These are phyloP conservation scores for Melinaea marsaeus DNA, from an alignment of 2,888 invertebrate species.

Conservation along the genomic window DNA sequence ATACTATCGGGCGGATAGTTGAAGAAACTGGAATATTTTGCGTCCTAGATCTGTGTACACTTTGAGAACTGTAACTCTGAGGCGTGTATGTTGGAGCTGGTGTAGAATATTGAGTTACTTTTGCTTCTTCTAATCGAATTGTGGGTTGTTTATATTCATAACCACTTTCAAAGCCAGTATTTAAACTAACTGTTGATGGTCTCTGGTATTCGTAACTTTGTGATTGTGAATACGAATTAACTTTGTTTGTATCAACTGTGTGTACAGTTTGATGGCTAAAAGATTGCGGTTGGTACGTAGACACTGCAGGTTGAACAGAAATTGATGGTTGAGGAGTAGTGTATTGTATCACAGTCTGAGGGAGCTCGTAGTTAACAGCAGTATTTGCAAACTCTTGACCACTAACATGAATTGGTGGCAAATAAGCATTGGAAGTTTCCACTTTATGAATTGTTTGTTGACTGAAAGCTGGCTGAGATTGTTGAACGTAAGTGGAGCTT, in stretches of 20 bases:
- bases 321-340: constrained; percentile 49
- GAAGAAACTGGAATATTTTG: constrained; percentile 29
- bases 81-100: constrained; percentile 44
- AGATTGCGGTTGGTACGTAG: constrained; percentile 56
- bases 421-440: constrained; percentile 37
- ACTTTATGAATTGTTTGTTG: constrained; percentile 53
- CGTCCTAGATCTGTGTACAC: constrained; percentile 29
- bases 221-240: constrained; percentile 45
- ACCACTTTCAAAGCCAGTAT: constrained; percentile 32
- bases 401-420: constrained; percentile 38
- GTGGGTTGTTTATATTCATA: constrained; percentile 49
- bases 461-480: constrained; percentile 40
- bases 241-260: constrained; percentile 50
- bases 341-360: constrained; percentile 35
- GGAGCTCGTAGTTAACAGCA: constrained; percentile 31
- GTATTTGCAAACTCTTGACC: constrained; percentile 23
- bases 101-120: constrained; percentile 29
- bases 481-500: constrained; percentile 44
- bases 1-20: constrained; percentile 27
- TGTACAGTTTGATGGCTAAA: constrained; percentile 58
- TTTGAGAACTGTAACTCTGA: constrained; percentile 59
- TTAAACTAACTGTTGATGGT: constrained; percentile 25
- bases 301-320: constrained; percentile 44
- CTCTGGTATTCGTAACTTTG: constrained; percentile 51
- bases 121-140: constrained; percentile 32